Evolutionary conservation across 2,888 invertebrate species (phyloP), one percentile per base, ranked within the genome.

Genomic region (Ptilodon capucinus): DNA sequence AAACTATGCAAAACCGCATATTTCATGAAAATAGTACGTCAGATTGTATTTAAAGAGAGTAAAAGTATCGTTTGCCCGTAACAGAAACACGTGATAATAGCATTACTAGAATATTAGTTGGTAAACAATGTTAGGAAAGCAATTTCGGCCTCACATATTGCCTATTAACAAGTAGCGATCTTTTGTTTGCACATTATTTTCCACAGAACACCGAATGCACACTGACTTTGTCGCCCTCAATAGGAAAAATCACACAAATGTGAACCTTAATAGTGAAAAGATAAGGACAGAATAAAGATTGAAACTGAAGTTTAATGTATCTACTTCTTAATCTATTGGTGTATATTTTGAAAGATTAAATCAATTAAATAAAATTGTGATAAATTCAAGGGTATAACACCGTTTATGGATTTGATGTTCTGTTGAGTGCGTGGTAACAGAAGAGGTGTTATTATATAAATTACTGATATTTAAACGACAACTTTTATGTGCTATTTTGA

Each of bases 111-210:
- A 77, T 87, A 85, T 85, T 88, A 88, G 86, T 87, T 83, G 77
- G 83, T 79, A 86, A 90, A 90, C 81, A 79, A 81, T 73, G 83
- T 91, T 91, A 90, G 78, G 71, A 81, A 88, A 84, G 87, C 91
- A 90, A 90, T 91, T 91, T 89, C 74, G 88, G 86, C 80, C 74
- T 81, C 87, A 81, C 86, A 89, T 90, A 91, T 91, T 90, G 90
- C 71, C 88, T 89, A 88, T 90, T 88, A 90, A 79, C 81, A 75
- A 76, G 74, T 74, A 68, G 60, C 64, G 58, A 61, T 64, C 62
- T 59, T 68, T 63, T 64, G 51, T 55, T 56, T 47, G 44, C 59
- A 65, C 62, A 64, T 71, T 69, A 67, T 55, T 64, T 68, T 71
- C 41, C 51, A 62, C 60, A 44, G 19, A 34, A 46, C n/a, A 16